A percentile compares a stretch with the other conserved stretches of the same genome.
Evolutionary conservation across 2,113 vertebrate species (phyloP).

Genomic region (Antechinus flavipes): DNA sequence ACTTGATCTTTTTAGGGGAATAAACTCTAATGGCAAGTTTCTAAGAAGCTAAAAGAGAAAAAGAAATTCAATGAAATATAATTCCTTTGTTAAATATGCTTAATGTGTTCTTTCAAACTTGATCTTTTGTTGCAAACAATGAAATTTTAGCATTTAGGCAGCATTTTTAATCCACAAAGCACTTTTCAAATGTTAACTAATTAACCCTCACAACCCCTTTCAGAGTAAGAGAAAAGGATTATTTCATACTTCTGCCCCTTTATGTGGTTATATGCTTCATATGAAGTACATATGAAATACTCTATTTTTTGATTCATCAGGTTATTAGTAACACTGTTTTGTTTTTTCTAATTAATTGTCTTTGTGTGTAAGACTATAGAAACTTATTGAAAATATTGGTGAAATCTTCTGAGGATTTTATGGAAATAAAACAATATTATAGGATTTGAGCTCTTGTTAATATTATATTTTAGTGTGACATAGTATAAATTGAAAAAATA

Average conservation of each 20-base stretch:
- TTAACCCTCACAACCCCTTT: slow-evolving; percentile 71
- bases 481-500: slow-evolving; percentile 57
- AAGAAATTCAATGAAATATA: slow-evolving; percentile 72
- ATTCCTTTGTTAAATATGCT: slow-evolving; percentile 69
- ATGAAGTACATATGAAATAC: slow-evolving; percentile 66
- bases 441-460: background rate
- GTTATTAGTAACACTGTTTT: slow-evolving; percentile 57
- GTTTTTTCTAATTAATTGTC: slow-evolving; percentile 69
- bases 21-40: slow-evolving; percentile 68
- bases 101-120: slow-evolving; percentile 69
- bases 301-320: slow-evolving; percentile 62
- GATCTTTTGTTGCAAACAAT: slow-evolving; percentile 76
- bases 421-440: slow-evolving; percentile 54
- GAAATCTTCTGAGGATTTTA: slow-evolving; percentile 58
- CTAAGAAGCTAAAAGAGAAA: slow-evolving; percentile 58
- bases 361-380: slow-evolving; percentile 57
- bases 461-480: slow-evolving; percentile 48
- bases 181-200: slow-evolving; percentile 76
- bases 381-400: slow-evolving; percentile 64
- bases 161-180: slow-evolving; percentile 68
- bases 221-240: slow-evolving; percentile 58
- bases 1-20: slow-evolving; percentile 65
- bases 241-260: slow-evolving; percentile 19
- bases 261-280: slow-evolving; percentile 57
- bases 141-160: slow-evolving; percentile 70